phyloP scores from a whole-genome alignment of 2,888 invertebrate genomes.

The Philopedon plagiatum region DNA sequence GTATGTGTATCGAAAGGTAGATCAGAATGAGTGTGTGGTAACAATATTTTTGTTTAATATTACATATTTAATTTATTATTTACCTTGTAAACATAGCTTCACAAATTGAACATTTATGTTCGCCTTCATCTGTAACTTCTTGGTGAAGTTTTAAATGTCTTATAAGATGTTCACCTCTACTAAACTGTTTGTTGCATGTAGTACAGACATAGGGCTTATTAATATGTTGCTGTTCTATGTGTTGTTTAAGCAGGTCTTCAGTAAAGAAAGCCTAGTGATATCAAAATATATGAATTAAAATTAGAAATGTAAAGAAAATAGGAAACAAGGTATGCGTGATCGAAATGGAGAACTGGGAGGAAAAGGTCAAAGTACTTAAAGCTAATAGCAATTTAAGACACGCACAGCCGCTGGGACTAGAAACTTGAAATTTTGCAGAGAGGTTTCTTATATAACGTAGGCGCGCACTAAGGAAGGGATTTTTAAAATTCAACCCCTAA shows the following conservation, averaged over 20 bases:
- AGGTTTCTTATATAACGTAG: no score
- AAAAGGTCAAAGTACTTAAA: no score
- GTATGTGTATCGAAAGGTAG: no score
- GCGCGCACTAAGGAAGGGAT: no score
- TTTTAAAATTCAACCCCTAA: no score
- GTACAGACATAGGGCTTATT: slow-evolving; percentile 68
- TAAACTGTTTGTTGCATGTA: slow-evolving; percentile 66
- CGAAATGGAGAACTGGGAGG: no score
- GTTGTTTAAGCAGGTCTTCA: slow-evolving; percentile 64
- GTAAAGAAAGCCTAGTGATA: slow-evolving; percentile 62
- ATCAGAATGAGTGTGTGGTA: no score
- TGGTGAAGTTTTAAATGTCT: slow-evolving; percentile 67
- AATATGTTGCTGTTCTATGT: slow-evolving; percentile 66
- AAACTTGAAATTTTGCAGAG: no score
- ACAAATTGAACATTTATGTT: slow-evolving; percentile 67
- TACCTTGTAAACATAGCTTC: slow-evolving; percentile 65
- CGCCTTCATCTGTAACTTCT: slow-evolving; percentile 57
- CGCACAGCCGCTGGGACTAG: no score
- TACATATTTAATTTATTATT: slow-evolving; percentile 22
- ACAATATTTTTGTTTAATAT: no score
- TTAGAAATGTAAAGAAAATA: not conserved
- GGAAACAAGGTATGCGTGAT: no score
- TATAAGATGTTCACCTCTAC: slow-evolving; percentile 68
- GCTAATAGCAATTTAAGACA: no score
- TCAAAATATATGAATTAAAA: slow-evolving; percentile 1